Percentiles rank a stretch among this genome's conserved stretches.
These are phyloP conservation scores for Mus spretus DNA, from an alignment of 2,797 vertebrate genomes.

Conservation along the genomic window DNA sequence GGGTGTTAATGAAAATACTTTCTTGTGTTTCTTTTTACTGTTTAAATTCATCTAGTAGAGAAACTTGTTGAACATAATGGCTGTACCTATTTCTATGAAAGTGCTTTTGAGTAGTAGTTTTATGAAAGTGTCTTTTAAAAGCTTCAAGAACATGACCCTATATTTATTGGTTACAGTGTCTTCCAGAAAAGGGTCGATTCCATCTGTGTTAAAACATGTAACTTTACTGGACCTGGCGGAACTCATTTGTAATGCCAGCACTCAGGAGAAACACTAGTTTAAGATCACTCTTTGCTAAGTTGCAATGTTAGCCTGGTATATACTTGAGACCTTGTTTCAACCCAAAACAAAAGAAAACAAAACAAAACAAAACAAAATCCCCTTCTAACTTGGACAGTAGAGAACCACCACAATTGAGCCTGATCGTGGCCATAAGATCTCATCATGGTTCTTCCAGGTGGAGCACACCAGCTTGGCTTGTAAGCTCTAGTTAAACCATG, in stretches of 20 bases:
- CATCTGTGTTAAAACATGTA: neutral
- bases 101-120: constrained; percentile 11
- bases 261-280: neutral
- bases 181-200: neutral
- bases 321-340: neutral
- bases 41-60: neutral
- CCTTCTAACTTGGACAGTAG: neutral
- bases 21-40: constrained; percentile 11
- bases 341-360: neutral
- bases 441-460: neutral
- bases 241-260: neutral
- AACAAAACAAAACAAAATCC: neutral
- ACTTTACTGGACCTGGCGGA: neutral
- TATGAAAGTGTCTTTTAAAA: constrained; percentile 12
- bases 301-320: neutral
- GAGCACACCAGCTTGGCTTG: neutral
- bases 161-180: neutral
- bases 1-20: constrained; percentile 28
- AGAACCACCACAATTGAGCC: neutral
- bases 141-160: neutral
- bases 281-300: neutral
- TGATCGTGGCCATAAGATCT: neutral
- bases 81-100: neutral
- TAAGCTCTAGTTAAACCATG: neutral
- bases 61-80: neutral